Base-by-base conservation (phyloP, 2,113 vertebrate genomes). In the Syngnathus typhle region DNA sequence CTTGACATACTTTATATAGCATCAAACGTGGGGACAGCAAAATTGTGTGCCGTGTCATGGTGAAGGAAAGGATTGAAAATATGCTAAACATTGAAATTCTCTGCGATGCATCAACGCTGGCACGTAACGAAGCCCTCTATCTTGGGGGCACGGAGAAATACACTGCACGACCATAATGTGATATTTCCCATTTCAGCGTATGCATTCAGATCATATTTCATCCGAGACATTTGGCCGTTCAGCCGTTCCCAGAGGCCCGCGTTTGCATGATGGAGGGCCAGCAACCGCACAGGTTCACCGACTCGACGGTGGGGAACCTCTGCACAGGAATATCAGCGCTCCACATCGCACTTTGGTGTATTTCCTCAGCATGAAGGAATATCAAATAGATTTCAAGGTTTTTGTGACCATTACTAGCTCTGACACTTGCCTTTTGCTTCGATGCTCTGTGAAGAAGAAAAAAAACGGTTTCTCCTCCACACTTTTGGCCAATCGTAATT, bases 141-240 rank as follows among this genome's bases (percentile, higher is more conserved):
- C 89, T 87, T 71, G 51, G 68, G 84, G 87, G 75, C 84, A 76
- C 7, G 71, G 68, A 77, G 61, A 74, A 72, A 72, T 49, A 67
- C n/a, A 69, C 64, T 61, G 38, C 19, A 67, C 62, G 52, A 51
- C 69, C 79, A 66, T 75, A 75, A 85, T 83, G 77, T 78, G 75
- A 83, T 83, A 81, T 83, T 86, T 77, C 75, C 82, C 82, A 85
- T 89, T 88, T 85, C 83, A 43, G 67, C 38, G 38, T 1, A 44
- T 70, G 69, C 80, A 75, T 88, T 87, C 82, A 68, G 77, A 86
- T 88, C 86, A 80, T 87, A 82, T 84, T 84, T 90, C 89, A 85
- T 85, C 75, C 65, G 16, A 62, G 68, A 82, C 84, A 84, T 69
- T 49, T 64, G 67, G n/a, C 65, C 79, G 67, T 79, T 47, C 70